Conservation (phyloP, 1,140 invertebrate genomes). For the Leptonema lineaticorne region DNA sequence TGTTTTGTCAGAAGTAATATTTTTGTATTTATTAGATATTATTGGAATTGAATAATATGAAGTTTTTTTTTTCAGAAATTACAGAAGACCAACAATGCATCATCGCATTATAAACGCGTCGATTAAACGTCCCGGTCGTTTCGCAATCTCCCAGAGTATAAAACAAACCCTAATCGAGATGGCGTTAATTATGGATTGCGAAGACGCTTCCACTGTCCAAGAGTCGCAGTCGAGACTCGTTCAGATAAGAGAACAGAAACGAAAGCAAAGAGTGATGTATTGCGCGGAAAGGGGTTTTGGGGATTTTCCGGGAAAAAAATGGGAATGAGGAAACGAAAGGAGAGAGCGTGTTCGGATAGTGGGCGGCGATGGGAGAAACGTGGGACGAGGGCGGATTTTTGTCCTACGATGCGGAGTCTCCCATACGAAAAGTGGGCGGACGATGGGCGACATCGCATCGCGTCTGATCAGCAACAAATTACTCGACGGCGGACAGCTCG, state of each 20-base stretch:
- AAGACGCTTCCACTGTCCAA: not conserved
- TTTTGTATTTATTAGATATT: too few relatives aligned
- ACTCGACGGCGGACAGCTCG: conserved; percentile 39
- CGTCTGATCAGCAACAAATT: conserved; percentile 43
- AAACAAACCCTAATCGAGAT: not conserved
- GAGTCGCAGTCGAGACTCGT: conserved; percentile 6
- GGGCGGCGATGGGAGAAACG: too few relatives aligned
- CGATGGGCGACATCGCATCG: conserved; percentile 41
- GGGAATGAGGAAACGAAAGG: not conserved
- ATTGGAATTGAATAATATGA: too few relatives aligned
- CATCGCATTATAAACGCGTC: too few relatives aligned
- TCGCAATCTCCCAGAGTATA: not conserved
- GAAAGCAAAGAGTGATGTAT: conserved; percentile 41
- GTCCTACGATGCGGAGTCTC: too few relatives aligned
- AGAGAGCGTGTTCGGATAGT: too few relatives aligned
- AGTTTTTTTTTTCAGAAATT: too few relatives aligned
- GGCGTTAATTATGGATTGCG: not conserved
- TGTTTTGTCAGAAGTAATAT: too few relatives aligned
- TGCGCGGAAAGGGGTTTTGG: conserved; percentile 9
- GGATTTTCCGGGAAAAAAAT: not conserved
- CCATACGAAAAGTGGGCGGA: conserved; percentile 1
- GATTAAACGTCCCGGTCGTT: too few relatives aligned
- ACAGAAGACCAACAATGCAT: too few relatives aligned
- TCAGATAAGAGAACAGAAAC: conserved; percentile 38
- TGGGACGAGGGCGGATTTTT: too few relatives aligned